Evolutionary conservation across 2,797 vertebrate genomes (phyloP).

Genomic region (Podarcis lilfordi): DNA sequence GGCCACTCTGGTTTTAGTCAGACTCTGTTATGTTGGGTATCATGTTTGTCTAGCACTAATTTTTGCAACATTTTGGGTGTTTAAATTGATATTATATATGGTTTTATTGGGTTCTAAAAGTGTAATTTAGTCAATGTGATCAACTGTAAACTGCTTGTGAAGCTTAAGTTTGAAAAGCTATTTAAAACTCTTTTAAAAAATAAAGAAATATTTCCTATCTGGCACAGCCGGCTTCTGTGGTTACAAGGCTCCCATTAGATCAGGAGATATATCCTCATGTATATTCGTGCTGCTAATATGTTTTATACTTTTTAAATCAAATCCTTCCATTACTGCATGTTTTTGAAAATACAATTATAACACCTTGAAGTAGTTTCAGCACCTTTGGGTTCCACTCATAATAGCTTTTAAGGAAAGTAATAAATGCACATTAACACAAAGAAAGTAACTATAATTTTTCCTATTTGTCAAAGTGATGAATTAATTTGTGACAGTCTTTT

Average conservation of each 20-base stretch:
- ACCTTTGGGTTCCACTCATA: conserved; percentile 19
- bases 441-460: conserved; percentile 35
- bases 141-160: too few relatives aligned
- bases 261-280: not conserved
- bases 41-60: too few relatives aligned
- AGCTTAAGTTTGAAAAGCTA: too few relatives aligned
- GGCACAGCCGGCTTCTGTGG: not conserved
- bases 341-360: conserved; percentile 37
- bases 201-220: not conserved
- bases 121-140: too few relatives aligned
- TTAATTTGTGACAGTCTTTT: conserved; percentile 19
- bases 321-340: not conserved
- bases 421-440: conserved; percentile 26
- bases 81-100: too few relatives aligned
- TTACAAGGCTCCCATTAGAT: not conserved
- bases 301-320: conserved; percentile 21
- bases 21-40: too few relatives aligned
- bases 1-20: too few relatives aligned
- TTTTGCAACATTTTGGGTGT: too few relatives aligned
- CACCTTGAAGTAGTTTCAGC: conserved; percentile 29
- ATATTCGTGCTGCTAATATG: not conserved
- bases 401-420: conserved; percentile 33
- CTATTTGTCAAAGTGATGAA: conserved; percentile 47
- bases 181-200: too few relatives aligned
- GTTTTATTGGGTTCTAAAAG: too few relatives aligned